Evolutionary conservation across 2,888 invertebrate species (phyloP).

Genomic region (Diaphora mendica): DNA sequence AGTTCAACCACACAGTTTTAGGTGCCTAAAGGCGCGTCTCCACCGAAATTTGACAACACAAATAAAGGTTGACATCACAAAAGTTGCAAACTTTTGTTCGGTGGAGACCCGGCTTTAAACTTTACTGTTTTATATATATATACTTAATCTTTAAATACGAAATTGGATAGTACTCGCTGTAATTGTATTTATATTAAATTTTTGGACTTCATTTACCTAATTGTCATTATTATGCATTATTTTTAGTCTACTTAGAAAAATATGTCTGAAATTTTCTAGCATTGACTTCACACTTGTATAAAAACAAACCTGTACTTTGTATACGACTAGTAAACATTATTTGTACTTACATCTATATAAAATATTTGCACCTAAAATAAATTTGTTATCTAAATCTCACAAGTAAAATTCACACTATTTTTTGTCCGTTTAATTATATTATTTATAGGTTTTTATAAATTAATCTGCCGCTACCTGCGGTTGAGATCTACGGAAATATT

Average conservation of each 20-base stretch:
- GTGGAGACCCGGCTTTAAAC: too few species aligned
- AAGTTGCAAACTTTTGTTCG: too few species aligned
- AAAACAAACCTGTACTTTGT: conserved; percentile 50
- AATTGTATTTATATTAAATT: background rate
- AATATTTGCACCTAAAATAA: conserved; percentile 43
- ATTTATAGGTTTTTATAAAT: background rate
- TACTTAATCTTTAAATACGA: background rate
- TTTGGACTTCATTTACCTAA: background rate
- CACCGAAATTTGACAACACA: too few species aligned
- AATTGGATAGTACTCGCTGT: background rate
- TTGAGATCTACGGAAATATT: conserved; percentile 63
- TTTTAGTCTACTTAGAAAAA: conserved; percentile 39
- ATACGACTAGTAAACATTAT: conserved; percentile 58
- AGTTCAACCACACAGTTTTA: too few species aligned
- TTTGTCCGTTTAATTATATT: background rate
- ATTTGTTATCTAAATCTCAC: conserved; percentile 22
- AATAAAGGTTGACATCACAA: too few species aligned
- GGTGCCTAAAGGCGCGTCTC: too few species aligned
- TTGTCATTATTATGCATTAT: conserved; percentile 8
- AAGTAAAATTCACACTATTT: conserved; percentile 1
- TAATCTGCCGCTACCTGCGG: conserved; percentile 59
- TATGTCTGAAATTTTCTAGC: conserved; percentile 32
- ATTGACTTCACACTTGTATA: conserved; percentile 38
- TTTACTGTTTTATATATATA: background rate
- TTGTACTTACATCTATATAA: conserved; percentile 40